Percentiles rank a stretch among this genome's conserved stretches.
phyloP scores from a whole-genome alignment of 2,888 invertebrate genomes.

The Conistra vaccinii region DNA sequence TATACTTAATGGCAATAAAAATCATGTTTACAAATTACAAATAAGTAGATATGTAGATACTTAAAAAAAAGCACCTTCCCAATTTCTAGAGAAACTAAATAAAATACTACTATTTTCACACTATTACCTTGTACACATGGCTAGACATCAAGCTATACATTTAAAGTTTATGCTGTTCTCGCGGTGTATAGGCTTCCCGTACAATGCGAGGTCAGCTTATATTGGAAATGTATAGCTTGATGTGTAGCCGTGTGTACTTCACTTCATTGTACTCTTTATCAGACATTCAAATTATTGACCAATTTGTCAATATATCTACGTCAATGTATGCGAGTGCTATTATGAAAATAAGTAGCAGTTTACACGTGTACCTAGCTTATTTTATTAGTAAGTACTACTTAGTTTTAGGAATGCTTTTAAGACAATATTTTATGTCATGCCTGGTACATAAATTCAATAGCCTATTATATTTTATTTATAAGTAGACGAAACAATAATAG shows the following conservation, averaged over 20 bases:
- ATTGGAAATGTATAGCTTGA: too few relatives aligned
- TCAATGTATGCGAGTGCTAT: too few relatives aligned
- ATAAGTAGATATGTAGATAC: too few relatives aligned
- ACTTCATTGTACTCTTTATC: background rate
- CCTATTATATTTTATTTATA: constrained; percentile 3
- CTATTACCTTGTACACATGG: too few relatives aligned
- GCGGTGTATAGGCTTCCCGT: too few relatives aligned
- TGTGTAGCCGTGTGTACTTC: too few relatives aligned
- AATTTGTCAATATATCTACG: constrained; percentile 9
- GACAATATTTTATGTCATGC: background rate
- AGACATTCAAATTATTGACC: background rate
- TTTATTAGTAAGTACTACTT: background rate
- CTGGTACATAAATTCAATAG: background rate
- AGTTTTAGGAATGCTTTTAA: background rate
- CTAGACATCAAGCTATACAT: too few relatives aligned
- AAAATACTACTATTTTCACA: background rate
- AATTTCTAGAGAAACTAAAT: background rate
- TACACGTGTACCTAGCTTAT: too few relatives aligned
- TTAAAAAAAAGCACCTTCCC: background rate
- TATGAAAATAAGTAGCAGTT: too few relatives aligned
- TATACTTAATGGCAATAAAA: background rate
- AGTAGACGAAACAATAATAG: constrained; percentile 9
- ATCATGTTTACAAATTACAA: background rate
- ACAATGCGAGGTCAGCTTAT: too few relatives aligned
- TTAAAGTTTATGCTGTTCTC: too few relatives aligned